Evolutionary conservation across 92 coral and sea anemone genomes (phyloP).

Genomic region (Phenganax subtilis): DNA sequence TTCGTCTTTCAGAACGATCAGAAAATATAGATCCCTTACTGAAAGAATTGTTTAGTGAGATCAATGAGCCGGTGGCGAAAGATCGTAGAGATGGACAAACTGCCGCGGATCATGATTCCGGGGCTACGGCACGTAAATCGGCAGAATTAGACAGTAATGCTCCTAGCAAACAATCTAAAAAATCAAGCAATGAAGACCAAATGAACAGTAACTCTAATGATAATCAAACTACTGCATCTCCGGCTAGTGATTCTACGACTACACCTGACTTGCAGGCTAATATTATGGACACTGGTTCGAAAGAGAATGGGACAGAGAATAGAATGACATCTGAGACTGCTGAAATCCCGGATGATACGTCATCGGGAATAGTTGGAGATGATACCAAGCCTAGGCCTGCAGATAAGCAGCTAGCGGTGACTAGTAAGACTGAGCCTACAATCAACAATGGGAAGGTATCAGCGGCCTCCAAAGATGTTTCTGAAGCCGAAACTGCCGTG

Average conservation of each 20-base stretch:
- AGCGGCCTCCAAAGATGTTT: neutral
- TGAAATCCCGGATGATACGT: slow-evolving; percentile 2
- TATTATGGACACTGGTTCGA: neutral
- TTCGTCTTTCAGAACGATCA: slow-evolving; percentile 16
- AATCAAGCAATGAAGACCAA: neutral
- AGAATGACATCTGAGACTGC: slow-evolving; percentile 6
- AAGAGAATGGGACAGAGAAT: neutral
- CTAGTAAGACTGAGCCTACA: neutral
- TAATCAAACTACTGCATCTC: neutral
- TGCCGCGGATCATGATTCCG: slow-evolving; percentile 28
- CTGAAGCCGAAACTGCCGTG: neutral
- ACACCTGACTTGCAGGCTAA: slow-evolving; percentile 3
- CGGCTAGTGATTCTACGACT: neutral
- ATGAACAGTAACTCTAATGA: slow-evolving; percentile 8
- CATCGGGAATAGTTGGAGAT: neutral
- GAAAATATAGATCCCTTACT: slow-evolving; percentile 42
- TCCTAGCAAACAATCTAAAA: neutral
- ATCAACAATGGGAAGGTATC: neutral
- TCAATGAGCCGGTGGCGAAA: slow-evolving; percentile 27
- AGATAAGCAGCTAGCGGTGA: slow-evolving; percentile 8
- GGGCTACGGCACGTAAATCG: neutral
- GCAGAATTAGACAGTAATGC: neutral
- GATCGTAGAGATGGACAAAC: slow-evolving; percentile 41
- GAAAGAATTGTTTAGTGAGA: slow-evolving; percentile 38
- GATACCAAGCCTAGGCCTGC: slow-evolving; percentile 6